Base-by-base conservation (phyloP, 1,140 invertebrate species). In the Orussus abietinus region DNA sequence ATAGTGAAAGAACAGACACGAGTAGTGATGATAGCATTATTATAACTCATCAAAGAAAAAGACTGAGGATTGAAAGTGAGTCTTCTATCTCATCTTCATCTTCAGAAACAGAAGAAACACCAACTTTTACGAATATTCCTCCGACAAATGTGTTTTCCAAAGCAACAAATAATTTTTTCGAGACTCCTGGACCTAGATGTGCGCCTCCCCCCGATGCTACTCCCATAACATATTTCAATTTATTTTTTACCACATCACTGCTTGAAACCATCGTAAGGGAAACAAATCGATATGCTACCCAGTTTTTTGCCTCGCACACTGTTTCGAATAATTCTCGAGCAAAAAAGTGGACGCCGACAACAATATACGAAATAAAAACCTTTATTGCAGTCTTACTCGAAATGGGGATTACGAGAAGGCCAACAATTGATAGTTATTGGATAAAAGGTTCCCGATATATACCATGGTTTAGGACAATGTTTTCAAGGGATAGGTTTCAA, bases 381-480 rank as follows among this genome's bases (percentile, higher is more conserved):
- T 55, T 55, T 48, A 21, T 53, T 14, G 50, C 38, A 21, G 45
- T 53, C 20, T 32, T 56, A 34, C 39, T 56, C 21, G 48, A 49
- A 44, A 57, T 57, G 48, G 51, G 51, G 6, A 51, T 57, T 14
- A 54, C 49, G 12, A 45, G 39, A 28, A 26, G 38, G 30, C 22
- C 47, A 36, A 55, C 45, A 17, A 55, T 49, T 20, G 45, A 36
- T 46, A 47, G 41, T 32, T 53, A 57, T 35, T 55, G 49, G 47
- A 28, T 17, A 22, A 21, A 44, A 43, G 48, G 43, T 44, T 55
- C 53, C 40, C 37, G 50, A 35, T 37, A 11, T 38, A 56, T 58
- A 33, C 50, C 53, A 20, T 58, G 55, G 55, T 58, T 58, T 50
- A 14, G 22, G 28, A 55, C 45, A 45, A 58, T 58, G 55, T 55